Base-by-base conservation (phyloP, 2,113 vertebrate genomes). In the Craseonycteris thonglongyai region DNA sequence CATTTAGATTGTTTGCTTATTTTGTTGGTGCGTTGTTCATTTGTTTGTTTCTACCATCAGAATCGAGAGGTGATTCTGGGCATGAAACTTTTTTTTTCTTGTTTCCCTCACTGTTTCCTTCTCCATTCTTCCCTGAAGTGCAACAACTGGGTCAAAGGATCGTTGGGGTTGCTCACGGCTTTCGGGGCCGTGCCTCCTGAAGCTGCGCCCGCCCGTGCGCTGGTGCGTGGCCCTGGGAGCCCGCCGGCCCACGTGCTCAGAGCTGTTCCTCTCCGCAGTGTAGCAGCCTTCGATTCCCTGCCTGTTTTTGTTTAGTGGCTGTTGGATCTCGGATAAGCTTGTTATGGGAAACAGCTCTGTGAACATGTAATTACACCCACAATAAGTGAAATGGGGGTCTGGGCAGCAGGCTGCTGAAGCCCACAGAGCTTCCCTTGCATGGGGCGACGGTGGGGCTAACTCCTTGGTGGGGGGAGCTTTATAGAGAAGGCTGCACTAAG, bases 281-380 rank as follows among this genome's bases (percentile, higher is more conserved):
- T 13, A 5, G 24, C 18, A 2, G 3, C 54, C 47, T 13, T 16
- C 4, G 59, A 9, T 12, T 26, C 87, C 69, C 83, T 54, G 90
- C 76, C 86, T 94, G 79, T 71, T 88, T 93, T 38, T 66, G 83
- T 83, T 95, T 89, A 95, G 18, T 18, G 59, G 40, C 2, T 26
- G 2, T 28, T 91, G 89, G 69, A 54, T 56, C 87, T 89, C 71
- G 42, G 90, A 84, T 21, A 15, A 78, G 56, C 75, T 84, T 45
- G 78, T 94, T 95, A 93, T 65, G 68, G 71, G 92, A 92, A 96
- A 84, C 80, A 96, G 88, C 42, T 84, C 93, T 88, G 65, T 76
- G 88, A 92, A 72, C 92, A 61, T 92, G 93, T 80, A 61, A 90
- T 96, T 92, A 69, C 19, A 87, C 66, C 83, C 47, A 28, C 65